Conservation (phyloP, 1,140 invertebrate species). For the Eupeodes corollae region DNA sequence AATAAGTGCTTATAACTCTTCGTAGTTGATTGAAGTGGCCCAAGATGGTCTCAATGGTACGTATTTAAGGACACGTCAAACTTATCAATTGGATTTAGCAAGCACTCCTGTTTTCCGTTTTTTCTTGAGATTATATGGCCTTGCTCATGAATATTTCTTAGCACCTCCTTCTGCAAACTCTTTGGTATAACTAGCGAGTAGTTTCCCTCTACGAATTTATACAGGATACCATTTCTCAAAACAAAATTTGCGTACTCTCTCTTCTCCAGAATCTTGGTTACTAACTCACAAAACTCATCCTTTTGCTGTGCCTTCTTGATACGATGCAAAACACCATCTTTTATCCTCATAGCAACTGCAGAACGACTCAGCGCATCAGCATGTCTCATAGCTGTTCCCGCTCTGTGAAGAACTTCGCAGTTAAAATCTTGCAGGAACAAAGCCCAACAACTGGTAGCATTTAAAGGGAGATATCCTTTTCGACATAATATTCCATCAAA, state of each 20-base stretch:
- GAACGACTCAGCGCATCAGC: constrained; percentile 17
- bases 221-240: not conserved
- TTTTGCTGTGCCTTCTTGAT: not conserved
- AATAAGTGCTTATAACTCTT: constrained; percentile 26
- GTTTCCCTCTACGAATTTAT: too few species aligned
- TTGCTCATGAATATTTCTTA: constrained; percentile 6
- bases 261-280: not conserved
- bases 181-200: constrained; percentile 11
- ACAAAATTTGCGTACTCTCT: not conserved
- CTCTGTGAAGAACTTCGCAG: too few species aligned
- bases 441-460: too few species aligned
- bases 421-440: constrained; percentile 20
- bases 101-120: constrained; percentile 34
- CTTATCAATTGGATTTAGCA: constrained; percentile 24
- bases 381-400: constrained; percentile 12
- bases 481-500: too few species aligned
- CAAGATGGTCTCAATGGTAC: constrained; percentile 11
- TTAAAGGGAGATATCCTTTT: too few species aligned
- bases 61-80: constrained; percentile 17
- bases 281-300: too few species aligned
- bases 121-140: too few species aligned
- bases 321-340: too few species aligned
- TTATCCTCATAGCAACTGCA: not conserved
- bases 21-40: constrained; percentile 18
- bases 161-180: constrained; percentile 9